Evolutionary conservation across 2,113 vertebrate species (phyloP).

Genomic region (Erythrolamprus reginae): DNA sequence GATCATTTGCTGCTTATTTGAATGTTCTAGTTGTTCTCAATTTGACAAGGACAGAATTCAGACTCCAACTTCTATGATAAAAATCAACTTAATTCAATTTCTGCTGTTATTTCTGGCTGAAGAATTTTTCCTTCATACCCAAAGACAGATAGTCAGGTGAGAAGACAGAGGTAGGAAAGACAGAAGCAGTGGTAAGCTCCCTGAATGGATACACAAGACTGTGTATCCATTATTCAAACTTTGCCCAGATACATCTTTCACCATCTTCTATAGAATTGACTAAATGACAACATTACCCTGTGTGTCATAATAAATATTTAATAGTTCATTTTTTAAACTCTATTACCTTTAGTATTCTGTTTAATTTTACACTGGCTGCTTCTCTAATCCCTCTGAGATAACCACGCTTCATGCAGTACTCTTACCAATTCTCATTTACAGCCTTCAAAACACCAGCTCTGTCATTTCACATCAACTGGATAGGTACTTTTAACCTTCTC

Average conservation of each 20-base stretch:
- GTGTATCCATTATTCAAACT: not conserved
- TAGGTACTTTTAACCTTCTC: conserved; percentile 65
- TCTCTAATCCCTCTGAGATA: not conserved
- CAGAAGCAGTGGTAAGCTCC: not conserved
- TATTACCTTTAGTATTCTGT: conserved; percentile 9
- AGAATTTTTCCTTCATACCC: not conserved
- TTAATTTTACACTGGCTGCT: conserved; percentile 44
- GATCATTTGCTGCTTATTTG: too few relatives aligned
- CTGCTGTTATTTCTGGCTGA: not conserved
- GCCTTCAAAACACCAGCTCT: conserved; percentile 60
- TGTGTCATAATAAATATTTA: not conserved
- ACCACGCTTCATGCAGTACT: conserved; percentile 16
- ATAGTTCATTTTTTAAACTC: not conserved
- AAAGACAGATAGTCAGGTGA: not conserved
- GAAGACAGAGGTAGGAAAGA: not conserved
- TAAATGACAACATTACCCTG: not conserved
- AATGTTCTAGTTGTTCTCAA: not conserved
- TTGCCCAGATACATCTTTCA: not conserved
- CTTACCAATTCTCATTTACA: conserved; percentile 43
- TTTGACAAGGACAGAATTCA: not conserved
- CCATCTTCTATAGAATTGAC: not conserved
- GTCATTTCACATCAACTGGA: conserved; percentile 55
- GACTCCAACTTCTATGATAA: not conserved
- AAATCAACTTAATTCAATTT: not conserved
- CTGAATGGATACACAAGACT: not conserved